Percentiles rank a stretch among this genome's conserved stretches.
These are phyloP conservation scores for Xiphophorus maculatus DNA, from an alignment of 2,113 vertebrate species.

Conservation along the genomic window DNA sequence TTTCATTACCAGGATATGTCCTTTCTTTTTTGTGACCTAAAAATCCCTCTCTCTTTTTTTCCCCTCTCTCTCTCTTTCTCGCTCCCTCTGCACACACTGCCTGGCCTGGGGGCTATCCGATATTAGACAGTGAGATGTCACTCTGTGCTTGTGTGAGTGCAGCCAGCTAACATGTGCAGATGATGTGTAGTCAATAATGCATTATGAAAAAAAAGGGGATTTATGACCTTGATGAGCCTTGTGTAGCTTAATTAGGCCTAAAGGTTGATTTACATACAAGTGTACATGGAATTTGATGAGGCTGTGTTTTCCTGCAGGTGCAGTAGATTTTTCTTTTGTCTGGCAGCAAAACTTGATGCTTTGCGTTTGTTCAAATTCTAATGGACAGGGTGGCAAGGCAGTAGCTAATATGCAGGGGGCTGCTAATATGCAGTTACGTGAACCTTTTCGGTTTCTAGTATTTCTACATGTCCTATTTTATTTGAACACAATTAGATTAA, in stretches of 20 bases:
- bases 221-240: slow-evolving; percentile 79
- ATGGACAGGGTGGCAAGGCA: background rate
- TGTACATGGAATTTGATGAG: slow-evolving; percentile 68
- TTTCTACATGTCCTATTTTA: slow-evolving; percentile 22
- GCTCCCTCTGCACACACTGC: slow-evolving; percentile 13
- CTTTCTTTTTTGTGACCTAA: slow-evolving; percentile 77
- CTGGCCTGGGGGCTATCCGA: slow-evolving; percentile 77
- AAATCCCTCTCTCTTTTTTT: slow-evolving; percentile 56
- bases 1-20: slow-evolving; percentile 72
- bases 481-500: slow-evolving; percentile 34
- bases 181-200: slow-evolving; percentile 80
- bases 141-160: slow-evolving; percentile 76
- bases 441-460: slow-evolving; percentile 3
- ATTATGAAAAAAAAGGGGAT: slow-evolving; percentile 78
- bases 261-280: slow-evolving; percentile 79
- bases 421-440: background rate
- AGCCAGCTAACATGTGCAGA: slow-evolving; percentile 77
- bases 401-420: no score
- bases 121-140: slow-evolving; percentile 80
- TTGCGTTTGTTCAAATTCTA: slow-evolving; percentile 26
- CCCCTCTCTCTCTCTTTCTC: background rate
- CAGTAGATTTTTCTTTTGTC: slow-evolving; percentile 38
- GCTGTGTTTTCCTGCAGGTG: slow-evolving; percentile 48
- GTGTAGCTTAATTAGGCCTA: slow-evolving; percentile 82
- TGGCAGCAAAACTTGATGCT: slow-evolving; percentile 43